Conservation (phyloP, 35 echinoderm and acorn worm species). For the Lytechinus pictus region DNA sequence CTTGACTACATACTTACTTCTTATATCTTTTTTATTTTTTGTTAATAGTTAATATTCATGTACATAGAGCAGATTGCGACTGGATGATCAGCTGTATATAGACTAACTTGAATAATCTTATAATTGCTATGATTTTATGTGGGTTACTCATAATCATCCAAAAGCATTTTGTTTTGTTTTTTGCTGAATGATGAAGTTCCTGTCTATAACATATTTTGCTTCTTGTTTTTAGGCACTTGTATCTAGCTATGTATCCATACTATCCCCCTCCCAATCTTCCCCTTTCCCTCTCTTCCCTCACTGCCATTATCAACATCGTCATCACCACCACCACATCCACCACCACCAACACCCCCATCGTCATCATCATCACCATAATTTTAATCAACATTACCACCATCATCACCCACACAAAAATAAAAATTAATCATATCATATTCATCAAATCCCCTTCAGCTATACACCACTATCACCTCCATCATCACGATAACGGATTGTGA, state of each 20-base stretch:
- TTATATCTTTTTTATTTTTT: no score
- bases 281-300: background rate
- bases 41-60: no score
- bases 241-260: no score
- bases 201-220: no score
- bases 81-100: no score
- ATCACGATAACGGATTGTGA: background rate
- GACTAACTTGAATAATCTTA: background rate
- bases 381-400: background rate
- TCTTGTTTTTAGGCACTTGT: no score
- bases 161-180: background rate
- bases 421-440: background rate
- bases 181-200: background rate
- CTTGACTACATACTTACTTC: no score
- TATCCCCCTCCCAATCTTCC: no score
- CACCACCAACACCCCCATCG: background rate
- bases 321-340: background rate
- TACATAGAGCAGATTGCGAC: no score
- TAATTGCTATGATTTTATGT: background rate
- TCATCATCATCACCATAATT: background rate
- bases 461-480: background rate
- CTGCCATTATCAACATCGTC: background rate
- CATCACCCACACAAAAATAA: background rate
- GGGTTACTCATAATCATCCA: background rate
- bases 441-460: background rate